Evolutionary conservation across 2,888 invertebrate genomes (phyloP).

Genomic region (Ephialtes manifestator): DNA sequence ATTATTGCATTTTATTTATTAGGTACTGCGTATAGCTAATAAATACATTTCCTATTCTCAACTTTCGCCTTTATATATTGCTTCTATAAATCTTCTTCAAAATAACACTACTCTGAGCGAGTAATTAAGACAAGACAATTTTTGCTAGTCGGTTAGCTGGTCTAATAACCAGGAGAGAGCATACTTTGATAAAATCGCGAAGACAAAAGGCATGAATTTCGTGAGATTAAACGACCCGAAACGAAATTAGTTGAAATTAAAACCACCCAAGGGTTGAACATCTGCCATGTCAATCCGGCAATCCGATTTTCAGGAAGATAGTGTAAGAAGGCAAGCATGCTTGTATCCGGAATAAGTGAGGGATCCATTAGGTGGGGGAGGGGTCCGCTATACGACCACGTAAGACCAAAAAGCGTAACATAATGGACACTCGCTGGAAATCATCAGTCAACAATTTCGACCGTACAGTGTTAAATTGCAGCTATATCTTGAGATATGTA

Average conservation of each 20-base stretch:
- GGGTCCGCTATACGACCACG: slow-evolving; percentile 7
- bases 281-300: not conserved
- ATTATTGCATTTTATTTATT: no score
- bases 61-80: not conserved
- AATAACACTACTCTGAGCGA: not conserved
- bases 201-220: not conserved
- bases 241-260: not conserved
- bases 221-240: not conserved
- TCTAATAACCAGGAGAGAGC: not conserved
- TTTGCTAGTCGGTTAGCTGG: not conserved
- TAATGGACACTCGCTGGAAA: slow-evolving; percentile 52
- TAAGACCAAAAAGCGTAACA: slow-evolving; percentile 35
- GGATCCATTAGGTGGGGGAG: not conserved
- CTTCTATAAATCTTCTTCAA: not conserved
- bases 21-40: no score
- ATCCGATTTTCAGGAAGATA: not conserved
- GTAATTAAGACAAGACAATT: not conserved
- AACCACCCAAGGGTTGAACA: not conserved
- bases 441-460: slow-evolving; percentile 58
- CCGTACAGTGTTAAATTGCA: not conserved
- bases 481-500: not conserved
- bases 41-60: no score
- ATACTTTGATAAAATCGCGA: not conserved
- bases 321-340: not conserved
- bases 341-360: not conserved